Evolutionary conservation across 2,797 vertebrate genomes (phyloP), one percentile per base, ranked within the genome.

Genomic region (Tragopan temminckii): DNA sequence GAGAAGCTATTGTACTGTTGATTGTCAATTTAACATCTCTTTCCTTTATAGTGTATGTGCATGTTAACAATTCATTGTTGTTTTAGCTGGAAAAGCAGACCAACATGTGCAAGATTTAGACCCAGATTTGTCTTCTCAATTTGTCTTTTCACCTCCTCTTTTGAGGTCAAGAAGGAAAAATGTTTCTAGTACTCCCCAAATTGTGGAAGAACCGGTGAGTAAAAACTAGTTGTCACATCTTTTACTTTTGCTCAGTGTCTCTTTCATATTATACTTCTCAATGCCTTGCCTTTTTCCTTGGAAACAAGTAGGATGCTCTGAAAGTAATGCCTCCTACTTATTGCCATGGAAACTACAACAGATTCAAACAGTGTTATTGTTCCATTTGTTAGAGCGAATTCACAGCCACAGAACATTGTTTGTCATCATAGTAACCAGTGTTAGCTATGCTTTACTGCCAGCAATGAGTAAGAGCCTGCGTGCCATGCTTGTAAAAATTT

Each of bases 151-250:
- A 35, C 97, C 98, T 3, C 98, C 98, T 23, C 95, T 98, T 63
- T 98, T 98, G 84, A 98, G 98, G 81, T 98, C 98, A 79, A 98
- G 97, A 42, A 97, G 48, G 77, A 98, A 97, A 95, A 96, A 67
- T 9, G 63, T 80, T 58, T 85, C 97, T 64, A 89, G 58, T 71
- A 61, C 92, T 69, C 95, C 97, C 67, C 95, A 8, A 43, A 79
- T 82, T 75, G 80, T 94, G 57, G 83, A 94, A 81, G 95, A 97
- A 81, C 42, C 93, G 78, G 98, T 98, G 88, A 97, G 97, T 88
- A 93, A 53, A 69, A 61, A 7, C n/a, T 83, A 27, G 4, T 29
- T 46, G 43, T 43, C 21, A 24, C 16, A 6, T 33, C 76, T 40
- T 31, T 79, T 38, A 38, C 74, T 66, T 88, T 43, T 62, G 9